These are phyloP conservation scores for Antennarius maculatus DNA, from an alignment of 2,797 vertebrate species.

Conservation along the genomic window DNA sequence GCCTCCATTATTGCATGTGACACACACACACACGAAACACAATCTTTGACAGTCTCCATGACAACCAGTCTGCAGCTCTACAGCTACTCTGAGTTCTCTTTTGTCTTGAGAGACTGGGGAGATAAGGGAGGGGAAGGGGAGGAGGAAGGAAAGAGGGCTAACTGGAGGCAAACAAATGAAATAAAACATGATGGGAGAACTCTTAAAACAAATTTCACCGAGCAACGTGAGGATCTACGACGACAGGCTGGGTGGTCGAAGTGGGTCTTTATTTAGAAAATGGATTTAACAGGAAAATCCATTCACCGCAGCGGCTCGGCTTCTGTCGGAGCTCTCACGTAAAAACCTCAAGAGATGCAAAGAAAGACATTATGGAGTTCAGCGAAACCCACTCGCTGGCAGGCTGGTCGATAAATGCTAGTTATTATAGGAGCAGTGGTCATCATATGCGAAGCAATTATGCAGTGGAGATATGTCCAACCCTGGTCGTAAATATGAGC, in stretches of 20 bases:
- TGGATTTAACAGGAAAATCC: conserved; percentile 53
- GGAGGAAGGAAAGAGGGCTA: conserved; percentile 45
- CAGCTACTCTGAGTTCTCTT: conserved; percentile 75
- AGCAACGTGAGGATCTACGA: conserved; percentile 51
- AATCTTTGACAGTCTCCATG: conserved; percentile 84
- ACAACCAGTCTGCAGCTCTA: conserved; percentile 81
- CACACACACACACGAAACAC: conserved; percentile 48
- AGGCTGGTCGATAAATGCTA: conserved; percentile 62
- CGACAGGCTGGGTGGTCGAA: conserved; percentile 8
- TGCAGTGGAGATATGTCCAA: conserved; percentile 17
- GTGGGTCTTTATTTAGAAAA: conserved; percentile 5
- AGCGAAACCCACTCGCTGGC: conserved; percentile 50
- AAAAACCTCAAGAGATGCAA: conserved; percentile 29
- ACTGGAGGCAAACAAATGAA: conserved; percentile 60
- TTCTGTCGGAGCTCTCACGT: conserved; percentile 28
- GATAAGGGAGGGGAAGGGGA: conserved; percentile 67
- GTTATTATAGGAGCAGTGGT: conserved; percentile 50
- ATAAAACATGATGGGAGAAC: conserved; percentile 74
- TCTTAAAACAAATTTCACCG: conserved; percentile 49
- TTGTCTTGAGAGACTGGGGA: conserved; percentile 81
- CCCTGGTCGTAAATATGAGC: conserved; percentile 44
- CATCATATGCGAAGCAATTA: conserved; percentile 53
- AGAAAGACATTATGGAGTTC: conserved; percentile 49
- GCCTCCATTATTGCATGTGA: conserved; percentile 69
- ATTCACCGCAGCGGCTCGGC: conserved; percentile 11